These are phyloP conservation scores for Phylloscopus trochiloides DNA, from an alignment of 2,113 vertebrate species.

Conservation along the genomic window DNA sequence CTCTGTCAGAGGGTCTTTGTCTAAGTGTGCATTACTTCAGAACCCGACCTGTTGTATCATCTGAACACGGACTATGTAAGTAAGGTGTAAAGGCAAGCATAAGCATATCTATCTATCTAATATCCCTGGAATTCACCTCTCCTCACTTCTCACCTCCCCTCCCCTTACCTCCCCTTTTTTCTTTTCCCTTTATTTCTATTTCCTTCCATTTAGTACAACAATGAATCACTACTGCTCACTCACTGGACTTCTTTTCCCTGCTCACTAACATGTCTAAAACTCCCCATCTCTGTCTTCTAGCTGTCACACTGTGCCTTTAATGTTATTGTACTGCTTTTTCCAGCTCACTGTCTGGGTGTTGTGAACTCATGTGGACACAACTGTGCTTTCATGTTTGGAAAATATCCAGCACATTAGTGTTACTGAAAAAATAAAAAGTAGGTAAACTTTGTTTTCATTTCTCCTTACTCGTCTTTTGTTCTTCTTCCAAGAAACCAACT, in stretches of 20 bases:
- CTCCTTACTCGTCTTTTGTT: not conserved
- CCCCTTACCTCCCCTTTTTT: not conserved
- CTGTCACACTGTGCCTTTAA: not conserved
- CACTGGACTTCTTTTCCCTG: not conserved
- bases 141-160: not conserved
- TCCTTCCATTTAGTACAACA: not conserved
- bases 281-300: not conserved
- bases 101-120: not conserved
- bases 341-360: not conserved
- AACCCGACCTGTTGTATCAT: not conserved
- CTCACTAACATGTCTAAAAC: not conserved
- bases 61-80: not conserved
- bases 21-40: not conserved
- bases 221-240: not conserved
- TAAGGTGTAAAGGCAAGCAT: not conserved
- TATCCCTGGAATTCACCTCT: not conserved
- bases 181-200: not conserved
- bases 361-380: not conserved
- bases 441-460: not conserved
- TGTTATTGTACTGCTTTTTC: not conserved
- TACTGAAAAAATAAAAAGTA: not conserved
- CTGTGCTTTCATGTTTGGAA: not conserved
- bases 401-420: not conserved
- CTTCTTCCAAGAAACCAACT: not conserved
- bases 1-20: not conserved